Base-by-base conservation (phyloP, 2,888 invertebrate genomes). In the Phasia obesa region DNA sequence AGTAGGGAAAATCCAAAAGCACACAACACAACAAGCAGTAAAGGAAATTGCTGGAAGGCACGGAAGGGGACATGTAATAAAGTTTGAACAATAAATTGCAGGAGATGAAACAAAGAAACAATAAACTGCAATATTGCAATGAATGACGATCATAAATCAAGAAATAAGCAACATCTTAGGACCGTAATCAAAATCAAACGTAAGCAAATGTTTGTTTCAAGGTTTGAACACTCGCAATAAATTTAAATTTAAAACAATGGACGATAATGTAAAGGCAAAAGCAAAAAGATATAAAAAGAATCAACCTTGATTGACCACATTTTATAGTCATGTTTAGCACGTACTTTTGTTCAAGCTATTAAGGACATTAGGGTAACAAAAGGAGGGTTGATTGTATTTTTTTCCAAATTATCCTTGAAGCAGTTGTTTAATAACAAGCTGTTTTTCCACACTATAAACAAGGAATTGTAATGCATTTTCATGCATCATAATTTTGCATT, bases 291-390 rank as follows among this genome's bases (percentile, higher is more conserved):
- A 47, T 23, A 13, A 49, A 35, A 65, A 55, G 84, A 81, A 85
- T 81, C 84, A 87, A 86, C 86, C 87, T 88, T 88, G 89, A 88
- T 88, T 88, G 89, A 88, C 88, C 88, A 87, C 88, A 88, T 84
- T 84, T 80, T 76, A 31, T 74, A 70, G 60, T 75, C 64, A 75
- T 83, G 55, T 60, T 78, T 79, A 78, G 78, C 82, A 82, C 82
- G 74, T 82, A 38, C 59, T 51, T 69, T 65, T 53, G 60, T 59
- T 38, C 59, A 38, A 47, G 21, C 25, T 44, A 44, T 53, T 27
- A 74, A 49, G 35, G 19, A 62, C 55, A 44, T 73, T 71, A 64
- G 4, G 5, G 23, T 27, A 27, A 64, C 69, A 57, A 70, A 42
- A 76, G 42, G 42, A 71, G 81, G 81, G 70, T 59, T 44, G 80